Evolutionary conservation across 2,888 invertebrate species (phyloP).

Genomic region (Alitta virens): DNA sequence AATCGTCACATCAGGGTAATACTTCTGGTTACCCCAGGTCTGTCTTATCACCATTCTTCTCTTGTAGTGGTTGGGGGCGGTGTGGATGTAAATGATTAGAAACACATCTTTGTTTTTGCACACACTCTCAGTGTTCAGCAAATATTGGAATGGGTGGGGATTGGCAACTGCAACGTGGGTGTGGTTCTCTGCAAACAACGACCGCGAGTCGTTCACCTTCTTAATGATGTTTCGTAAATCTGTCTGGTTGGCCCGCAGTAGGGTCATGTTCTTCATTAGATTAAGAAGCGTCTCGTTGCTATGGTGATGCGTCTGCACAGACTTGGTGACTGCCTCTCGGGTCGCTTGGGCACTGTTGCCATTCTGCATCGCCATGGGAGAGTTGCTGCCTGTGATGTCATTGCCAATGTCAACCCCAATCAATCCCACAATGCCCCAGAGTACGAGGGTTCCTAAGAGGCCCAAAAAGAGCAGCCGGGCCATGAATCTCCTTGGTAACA

Average conservation of each 20-base stretch:
- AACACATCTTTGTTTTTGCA: constrained; percentile 35
- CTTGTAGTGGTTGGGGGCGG: constrained; percentile 49
- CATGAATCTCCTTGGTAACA: too few relatives aligned
- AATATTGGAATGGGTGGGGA: constrained; percentile 40
- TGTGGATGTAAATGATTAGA: constrained; percentile 51
- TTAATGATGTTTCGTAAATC: constrained; percentile 4
- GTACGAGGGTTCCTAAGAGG: too few relatives aligned
- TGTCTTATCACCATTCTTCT: constrained; percentile 50
- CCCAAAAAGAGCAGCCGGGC: too few relatives aligned
- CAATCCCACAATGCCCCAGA: too few relatives aligned
- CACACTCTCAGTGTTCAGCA: constrained; percentile 36
- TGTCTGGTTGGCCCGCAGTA: constrained; percentile 15
- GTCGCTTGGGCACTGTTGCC: too few relatives aligned
- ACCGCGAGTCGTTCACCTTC: constrained; percentile 12
- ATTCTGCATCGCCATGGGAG: too few relatives aligned
- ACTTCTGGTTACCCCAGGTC: constrained; percentile 49
- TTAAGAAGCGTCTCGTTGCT: constrained; percentile 13
- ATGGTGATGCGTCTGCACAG: constrained; percentile 17
- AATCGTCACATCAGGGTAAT: constrained; percentile 36
- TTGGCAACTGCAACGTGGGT: constrained; percentile 27
- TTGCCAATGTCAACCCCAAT: too few relatives aligned
- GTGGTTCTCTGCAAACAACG: neutral
- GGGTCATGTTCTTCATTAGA: constrained; percentile 16
- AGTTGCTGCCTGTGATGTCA: too few relatives aligned
- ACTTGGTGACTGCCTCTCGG: neutral